Percentiles rank a stretch among this genome's conserved stretches.
These are phyloP conservation scores for Procavia capensis DNA, from an alignment of 2,113 vertebrate species.

Conservation along the genomic window DNA sequence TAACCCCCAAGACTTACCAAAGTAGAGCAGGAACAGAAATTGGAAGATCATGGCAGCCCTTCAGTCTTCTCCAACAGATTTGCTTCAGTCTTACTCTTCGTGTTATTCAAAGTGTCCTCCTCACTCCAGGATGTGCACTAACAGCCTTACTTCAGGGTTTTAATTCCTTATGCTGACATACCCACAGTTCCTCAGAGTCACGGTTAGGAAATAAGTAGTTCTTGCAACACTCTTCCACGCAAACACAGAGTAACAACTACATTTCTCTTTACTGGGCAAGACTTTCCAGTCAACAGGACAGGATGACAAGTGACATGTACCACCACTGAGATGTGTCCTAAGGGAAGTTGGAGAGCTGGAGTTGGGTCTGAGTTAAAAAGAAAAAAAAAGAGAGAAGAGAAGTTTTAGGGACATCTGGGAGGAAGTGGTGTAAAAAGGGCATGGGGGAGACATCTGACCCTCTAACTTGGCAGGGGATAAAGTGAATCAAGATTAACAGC, in stretches of 20 bases:
- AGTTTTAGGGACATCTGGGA: not conserved
- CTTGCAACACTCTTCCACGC: not conserved
- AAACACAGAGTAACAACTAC: not conserved
- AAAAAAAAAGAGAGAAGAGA: not conserved
- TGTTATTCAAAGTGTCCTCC: not conserved
- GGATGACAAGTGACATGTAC: not conserved
- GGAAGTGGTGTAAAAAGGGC: not conserved
- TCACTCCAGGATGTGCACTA: not conserved
- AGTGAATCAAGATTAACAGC: too few relatives aligned
- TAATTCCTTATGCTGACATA: rapidly evolving
- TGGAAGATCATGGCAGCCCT: not conserved
- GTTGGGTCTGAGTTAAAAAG: not conserved
- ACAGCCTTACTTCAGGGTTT: not conserved
- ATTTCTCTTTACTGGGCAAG: not conserved
- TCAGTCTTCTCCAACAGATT: not conserved
- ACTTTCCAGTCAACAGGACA: not conserved
- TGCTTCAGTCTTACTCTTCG: too few relatives aligned
- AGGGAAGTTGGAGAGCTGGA: not conserved
- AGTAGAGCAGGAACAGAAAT: not conserved
- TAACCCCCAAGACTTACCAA: not conserved
- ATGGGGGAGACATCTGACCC: too few relatives aligned
- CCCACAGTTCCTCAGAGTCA: not conserved
- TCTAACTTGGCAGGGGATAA: too few relatives aligned
- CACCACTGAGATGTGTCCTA: not conserved
- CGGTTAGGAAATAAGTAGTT: not conserved